These are phyloP conservation scores for Embiotoca jacksoni DNA, from an alignment of 2,113 vertebrate genomes.

Conservation along the genomic window DNA sequence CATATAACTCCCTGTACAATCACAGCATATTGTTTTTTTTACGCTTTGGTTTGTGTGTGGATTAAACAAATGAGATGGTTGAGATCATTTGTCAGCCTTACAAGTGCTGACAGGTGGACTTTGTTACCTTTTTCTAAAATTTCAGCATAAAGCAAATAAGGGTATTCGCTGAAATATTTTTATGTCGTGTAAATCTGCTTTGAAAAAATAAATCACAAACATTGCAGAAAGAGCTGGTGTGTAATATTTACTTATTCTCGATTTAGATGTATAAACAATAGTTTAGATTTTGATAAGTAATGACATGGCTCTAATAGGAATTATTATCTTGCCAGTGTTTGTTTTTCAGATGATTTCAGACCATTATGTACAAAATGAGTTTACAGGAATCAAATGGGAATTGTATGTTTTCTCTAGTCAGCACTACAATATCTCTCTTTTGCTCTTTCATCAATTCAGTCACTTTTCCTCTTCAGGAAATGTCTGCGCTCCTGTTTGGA, in stretches of 20 bases:
- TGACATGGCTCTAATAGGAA: neutral
- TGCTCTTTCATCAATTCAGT: constrained; percentile 2
- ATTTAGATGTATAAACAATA: neutral
- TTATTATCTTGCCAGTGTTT: neutral
- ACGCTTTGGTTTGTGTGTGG: too few species aligned
- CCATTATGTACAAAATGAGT: neutral
- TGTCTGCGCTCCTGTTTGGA: constrained; percentile 34
- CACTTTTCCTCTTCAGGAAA: constrained; percentile 49
- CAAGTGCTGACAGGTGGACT: too few species aligned
- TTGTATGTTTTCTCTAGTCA: constrained; percentile 8
- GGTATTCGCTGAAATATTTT: too few species aligned
- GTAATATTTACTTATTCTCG: neutral
- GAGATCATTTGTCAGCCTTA: too few species aligned
- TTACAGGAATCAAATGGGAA: constrained; percentile 2
- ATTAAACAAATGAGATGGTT: too few species aligned
- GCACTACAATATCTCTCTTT: neutral
- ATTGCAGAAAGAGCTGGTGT: neutral
- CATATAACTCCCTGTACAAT: too few species aligned
- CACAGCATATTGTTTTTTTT: neutral
- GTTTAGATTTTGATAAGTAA: neutral
- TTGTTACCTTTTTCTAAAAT: too few species aligned
- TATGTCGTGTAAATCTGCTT: too few species aligned
- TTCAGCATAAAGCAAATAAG: too few species aligned
- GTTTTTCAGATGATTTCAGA: constrained; percentile 11
- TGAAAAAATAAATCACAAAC: too few species aligned